A percentile compares a stretch with the other conserved stretches of the same genome.
phyloP scores from a whole-genome alignment of 2,797 vertebrate species.

The Hybognathus amarus region DNA sequence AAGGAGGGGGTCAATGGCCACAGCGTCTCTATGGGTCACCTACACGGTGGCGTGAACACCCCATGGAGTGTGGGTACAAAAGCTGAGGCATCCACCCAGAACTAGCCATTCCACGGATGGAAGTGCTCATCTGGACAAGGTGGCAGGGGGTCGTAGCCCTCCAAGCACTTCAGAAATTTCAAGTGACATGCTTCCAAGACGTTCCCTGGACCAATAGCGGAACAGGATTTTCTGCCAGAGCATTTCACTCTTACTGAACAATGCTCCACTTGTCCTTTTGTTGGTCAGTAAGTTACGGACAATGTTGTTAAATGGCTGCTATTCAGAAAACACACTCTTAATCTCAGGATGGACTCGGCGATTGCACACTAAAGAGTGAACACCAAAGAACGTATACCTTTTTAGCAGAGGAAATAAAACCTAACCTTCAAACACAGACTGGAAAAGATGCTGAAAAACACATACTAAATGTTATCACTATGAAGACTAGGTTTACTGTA shows the following conservation, averaged over 20 bases:
- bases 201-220: constrained; percentile 29
- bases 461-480: background rate
- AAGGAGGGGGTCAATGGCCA: constrained; percentile 67
- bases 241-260: constrained; percentile 21
- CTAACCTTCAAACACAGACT: constrained; percentile 15
- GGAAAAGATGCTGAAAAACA: background rate
- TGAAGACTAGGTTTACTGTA: background rate
- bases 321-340: constrained; percentile 30
- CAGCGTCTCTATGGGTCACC: constrained; percentile 72
- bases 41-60: constrained; percentile 66
- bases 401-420: constrained; percentile 12
- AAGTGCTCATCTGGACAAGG: constrained; percentile 36
- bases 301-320: constrained; percentile 13
- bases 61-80: constrained; percentile 72
- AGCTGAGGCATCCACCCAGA: constrained; percentile 73
- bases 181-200: constrained; percentile 47
- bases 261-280: constrained; percentile 55
- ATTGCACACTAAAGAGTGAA: constrained; percentile 19
- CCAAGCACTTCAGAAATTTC: constrained; percentile 44
- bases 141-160: constrained; percentile 5
- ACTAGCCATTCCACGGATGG: constrained; percentile 65
- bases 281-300: constrained; percentile 13
- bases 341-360: constrained; percentile 44
- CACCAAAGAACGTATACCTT: background rate
- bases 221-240: constrained; percentile 21